Conservation (phyloP, 2,797 vertebrate species). For the Eulemur albifrons region DNA sequence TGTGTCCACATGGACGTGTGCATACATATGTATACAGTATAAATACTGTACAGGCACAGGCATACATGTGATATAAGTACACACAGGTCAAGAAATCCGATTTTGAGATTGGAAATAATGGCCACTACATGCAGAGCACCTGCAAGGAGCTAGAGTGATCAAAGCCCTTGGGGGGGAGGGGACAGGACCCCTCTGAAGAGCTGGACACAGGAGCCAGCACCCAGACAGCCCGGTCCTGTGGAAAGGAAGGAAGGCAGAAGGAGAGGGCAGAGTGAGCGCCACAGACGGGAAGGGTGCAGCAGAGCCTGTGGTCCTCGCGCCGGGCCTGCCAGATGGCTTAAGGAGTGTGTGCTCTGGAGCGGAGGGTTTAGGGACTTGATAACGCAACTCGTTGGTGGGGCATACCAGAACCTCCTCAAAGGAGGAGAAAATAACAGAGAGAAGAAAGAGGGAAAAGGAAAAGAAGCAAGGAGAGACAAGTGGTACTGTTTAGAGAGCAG, state of each 20-base stretch:
- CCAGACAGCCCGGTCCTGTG: background rate
- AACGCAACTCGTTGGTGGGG: no score
- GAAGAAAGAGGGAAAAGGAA: background rate
- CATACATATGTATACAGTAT: background rate
- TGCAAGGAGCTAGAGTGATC: background rate
- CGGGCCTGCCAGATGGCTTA: background rate
- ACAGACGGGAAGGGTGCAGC: background rate
- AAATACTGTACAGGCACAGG: no score
- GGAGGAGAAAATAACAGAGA: background rate
- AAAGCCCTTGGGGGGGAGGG: accelerated
- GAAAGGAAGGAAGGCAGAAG: background rate
- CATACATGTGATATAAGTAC: background rate
- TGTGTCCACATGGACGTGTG: background rate
- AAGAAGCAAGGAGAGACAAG: background rate
- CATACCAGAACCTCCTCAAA: background rate
- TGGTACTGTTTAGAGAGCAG: no score
- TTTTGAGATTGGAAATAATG: background rate
- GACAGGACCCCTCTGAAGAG: background rate
- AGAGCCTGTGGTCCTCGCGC: background rate
- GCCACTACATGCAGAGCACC: background rate
- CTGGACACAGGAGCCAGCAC: background rate
- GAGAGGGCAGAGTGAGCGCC: background rate
- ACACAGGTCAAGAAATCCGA: background rate
- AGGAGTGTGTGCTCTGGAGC: background rate
- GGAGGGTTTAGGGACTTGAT: no score